phyloP scores from a whole-genome alignment of 2,888 invertebrate genomes.

The Isoperla grammatica region DNA sequence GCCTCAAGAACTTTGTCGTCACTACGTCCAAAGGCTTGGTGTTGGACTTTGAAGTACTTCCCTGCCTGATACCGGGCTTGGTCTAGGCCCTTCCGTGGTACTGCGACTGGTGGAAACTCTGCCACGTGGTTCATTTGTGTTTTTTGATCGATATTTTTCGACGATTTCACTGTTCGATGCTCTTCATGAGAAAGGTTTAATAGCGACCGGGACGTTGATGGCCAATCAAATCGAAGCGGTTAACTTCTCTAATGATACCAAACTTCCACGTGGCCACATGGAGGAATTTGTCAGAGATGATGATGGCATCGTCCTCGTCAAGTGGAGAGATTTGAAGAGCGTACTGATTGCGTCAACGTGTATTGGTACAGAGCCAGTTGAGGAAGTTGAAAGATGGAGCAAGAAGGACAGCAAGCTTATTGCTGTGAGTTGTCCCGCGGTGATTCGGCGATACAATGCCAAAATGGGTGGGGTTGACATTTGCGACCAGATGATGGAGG shows the following conservation, averaged over 20 bases:
- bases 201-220: conserved; percentile 32
- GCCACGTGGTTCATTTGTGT: conserved; percentile 30
- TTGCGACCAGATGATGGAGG: conserved; percentile 35
- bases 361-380: conserved; percentile 33
- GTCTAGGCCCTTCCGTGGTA: conserved; percentile 31
- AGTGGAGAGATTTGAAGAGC: conserved; percentile 35
- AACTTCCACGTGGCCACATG: conserved; percentile 32
- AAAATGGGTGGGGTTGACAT: conserved; percentile 37
- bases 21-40: conserved; percentile 30
- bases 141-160: conserved; percentile 33
- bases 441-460: conserved; percentile 36
- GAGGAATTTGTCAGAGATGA: conserved; percentile 33
- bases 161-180: neutral
- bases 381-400: conserved; percentile 29
- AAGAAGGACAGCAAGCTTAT: conserved; percentile 28
- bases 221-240: conserved; percentile 27
- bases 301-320: conserved; percentile 33
- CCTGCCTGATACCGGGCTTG: conserved; percentile 28
- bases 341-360: conserved; percentile 35
- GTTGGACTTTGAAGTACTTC: conserved; percentile 35
- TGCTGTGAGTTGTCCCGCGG: conserved; percentile 33
- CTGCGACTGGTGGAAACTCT: conserved; percentile 33
- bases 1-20: no score
- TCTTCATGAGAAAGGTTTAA: neutral
- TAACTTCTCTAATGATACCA: conserved; percentile 33